phyloP scores from a whole-genome alignment of 2,888 invertebrate species.

The Mystacides longicornis region DNA sequence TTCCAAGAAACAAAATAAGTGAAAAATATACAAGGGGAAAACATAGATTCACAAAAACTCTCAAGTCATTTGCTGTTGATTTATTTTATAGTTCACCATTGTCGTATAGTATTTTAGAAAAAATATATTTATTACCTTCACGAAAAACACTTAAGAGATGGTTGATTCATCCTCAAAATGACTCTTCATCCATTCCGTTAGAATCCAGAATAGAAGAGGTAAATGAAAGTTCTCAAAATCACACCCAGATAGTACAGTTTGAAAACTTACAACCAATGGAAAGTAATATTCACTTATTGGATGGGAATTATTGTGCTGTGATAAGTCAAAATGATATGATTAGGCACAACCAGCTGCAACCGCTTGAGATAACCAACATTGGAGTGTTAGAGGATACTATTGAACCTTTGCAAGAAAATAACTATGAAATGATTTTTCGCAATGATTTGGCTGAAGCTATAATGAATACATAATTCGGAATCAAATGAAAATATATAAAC shows the following conservation, averaged over 20 bases:
- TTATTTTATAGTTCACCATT: not conserved
- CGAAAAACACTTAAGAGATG: not conserved
- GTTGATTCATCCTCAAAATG: not conserved
- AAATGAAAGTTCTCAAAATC: not conserved
- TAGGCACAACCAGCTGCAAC: not conserved
- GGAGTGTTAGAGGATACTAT: not conserved
- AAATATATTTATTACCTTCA: not conserved
- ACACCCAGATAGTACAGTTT: not conserved
- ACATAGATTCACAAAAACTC: not conserved
- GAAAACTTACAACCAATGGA: not conserved
- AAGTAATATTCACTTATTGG: not conserved
- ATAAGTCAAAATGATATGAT: not conserved
- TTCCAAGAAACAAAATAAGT: not conserved
- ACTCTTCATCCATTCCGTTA: too few species aligned
- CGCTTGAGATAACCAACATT: too few species aligned
- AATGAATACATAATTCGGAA: too few species aligned
- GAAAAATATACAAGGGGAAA: not conserved
- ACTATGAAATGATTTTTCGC: not conserved
- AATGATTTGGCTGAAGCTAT: not conserved
- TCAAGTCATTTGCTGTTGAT: not conserved
- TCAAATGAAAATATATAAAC: too few species aligned
- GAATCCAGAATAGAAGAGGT: too few species aligned
- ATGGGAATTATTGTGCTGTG: not conserved
- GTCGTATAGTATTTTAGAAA: constrained; percentile 1
- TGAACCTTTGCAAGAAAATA: not conserved